Evolutionary conservation across 1,140 invertebrate species (phyloP).

Genomic region (Zaprionus ghesquierei): DNA sequence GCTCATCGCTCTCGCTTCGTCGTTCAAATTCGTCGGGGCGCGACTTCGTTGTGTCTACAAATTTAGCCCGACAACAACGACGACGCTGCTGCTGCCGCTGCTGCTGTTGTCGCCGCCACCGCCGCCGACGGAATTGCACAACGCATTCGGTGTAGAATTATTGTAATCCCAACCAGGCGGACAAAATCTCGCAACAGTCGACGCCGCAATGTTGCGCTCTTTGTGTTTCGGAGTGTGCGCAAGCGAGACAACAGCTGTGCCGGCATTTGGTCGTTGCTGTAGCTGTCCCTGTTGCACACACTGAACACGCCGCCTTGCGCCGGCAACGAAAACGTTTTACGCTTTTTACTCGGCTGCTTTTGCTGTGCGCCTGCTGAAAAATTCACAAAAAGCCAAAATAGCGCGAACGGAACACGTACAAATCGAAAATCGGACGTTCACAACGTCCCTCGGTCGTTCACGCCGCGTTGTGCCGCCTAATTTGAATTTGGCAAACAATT

Average conservation of each 20-base stretch:
- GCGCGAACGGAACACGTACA: conserved; percentile 71
- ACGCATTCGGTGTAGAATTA: conserved; percentile 80
- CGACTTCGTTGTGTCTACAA: conserved; percentile 62
- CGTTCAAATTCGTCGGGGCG: conserved; percentile 29
- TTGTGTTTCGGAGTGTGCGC: conserved; percentile 37
- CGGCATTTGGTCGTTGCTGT: conserved; percentile 38
- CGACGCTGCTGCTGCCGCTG: conserved; percentile 15
- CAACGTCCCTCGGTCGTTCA: conserved; percentile 45
- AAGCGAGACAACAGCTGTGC: conserved; percentile 39
- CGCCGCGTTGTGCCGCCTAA: conserved; percentile 19
- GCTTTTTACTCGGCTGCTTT: conserved; percentile 26
- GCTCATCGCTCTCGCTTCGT: neutral
- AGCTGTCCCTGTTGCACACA: neutral
- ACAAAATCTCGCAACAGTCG: conserved; percentile 26
- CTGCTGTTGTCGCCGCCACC: neutral
- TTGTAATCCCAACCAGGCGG: conserved; percentile 73
- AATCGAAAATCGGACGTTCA: conserved; percentile 60
- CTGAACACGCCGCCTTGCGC: neutral
- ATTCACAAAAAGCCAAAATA: conserved; percentile 81
- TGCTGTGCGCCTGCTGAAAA: conserved; percentile 64
- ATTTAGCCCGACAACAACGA: conserved; percentile 36
- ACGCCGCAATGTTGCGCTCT: neutral
- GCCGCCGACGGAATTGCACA: conserved; percentile 61
- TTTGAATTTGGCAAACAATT: conserved; percentile 28
- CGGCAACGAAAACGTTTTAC: conserved; percentile 16